phyloP scores from a whole-genome alignment of 2,888 invertebrate genomes.

The Lithosia quadra region DNA sequence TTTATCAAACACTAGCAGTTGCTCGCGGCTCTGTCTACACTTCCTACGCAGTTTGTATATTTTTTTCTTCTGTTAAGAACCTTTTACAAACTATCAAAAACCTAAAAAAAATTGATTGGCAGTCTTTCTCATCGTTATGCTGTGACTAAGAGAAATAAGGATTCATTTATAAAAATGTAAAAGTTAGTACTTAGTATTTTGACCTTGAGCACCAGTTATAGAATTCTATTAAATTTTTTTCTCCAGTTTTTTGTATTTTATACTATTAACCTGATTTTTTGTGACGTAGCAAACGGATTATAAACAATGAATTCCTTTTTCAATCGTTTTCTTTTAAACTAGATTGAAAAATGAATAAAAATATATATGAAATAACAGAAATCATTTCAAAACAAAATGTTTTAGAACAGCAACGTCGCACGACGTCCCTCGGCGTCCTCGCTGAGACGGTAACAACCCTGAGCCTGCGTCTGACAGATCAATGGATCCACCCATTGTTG shows the following conservation, averaged over 20 bases:
- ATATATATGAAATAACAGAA: not conserved
- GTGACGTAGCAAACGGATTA: no score
- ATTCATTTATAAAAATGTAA: no score
- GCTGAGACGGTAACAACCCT: conserved; percentile 30
- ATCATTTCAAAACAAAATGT: not conserved
- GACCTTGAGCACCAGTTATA: no score
- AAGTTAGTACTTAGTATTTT: no score
- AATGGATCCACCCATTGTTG: conserved; percentile 34
- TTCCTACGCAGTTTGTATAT: no score
- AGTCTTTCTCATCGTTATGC: no score
- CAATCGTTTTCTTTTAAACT: not conserved
- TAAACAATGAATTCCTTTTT: not conserved
- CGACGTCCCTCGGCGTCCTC: conserved; percentile 42
- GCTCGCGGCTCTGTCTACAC: no score
- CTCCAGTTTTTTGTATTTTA: not conserved
- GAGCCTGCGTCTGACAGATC: conserved; percentile 47
- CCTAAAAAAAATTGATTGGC: no score
- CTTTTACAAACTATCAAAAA: no score
- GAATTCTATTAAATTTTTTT: not conserved
- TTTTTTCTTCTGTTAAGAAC: no score
- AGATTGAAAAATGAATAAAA: not conserved
- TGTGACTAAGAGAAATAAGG: no score
- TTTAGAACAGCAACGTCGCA: conserved; percentile 26
- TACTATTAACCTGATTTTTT: not conserved
- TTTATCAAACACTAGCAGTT: no score